Percentiles rank a stretch among this genome's conserved stretches.
Conservation (phyloP, 2,888 invertebrate species). For the Hypena proboscidalis region DNA sequence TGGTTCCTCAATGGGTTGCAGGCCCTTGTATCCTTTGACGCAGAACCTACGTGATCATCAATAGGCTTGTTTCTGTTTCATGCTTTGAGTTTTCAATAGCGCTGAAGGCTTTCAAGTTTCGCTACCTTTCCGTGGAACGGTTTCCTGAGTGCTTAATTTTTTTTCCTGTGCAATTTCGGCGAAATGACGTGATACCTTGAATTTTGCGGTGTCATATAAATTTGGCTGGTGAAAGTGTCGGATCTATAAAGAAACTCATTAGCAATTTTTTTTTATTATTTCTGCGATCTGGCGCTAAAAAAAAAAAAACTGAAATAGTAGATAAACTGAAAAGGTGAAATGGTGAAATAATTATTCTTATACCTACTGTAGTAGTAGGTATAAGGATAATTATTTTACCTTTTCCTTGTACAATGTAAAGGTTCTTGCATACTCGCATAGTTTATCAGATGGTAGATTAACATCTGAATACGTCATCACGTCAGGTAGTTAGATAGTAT, state of each 20-base stretch:
- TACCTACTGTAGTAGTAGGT: too few relatives aligned
- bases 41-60: constrained; percentile 71
- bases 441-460: constrained; percentile 37
- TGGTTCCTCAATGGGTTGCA: constrained; percentile 65
- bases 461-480: constrained; percentile 26
- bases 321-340: too few relatives aligned
- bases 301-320: too few relatives aligned
- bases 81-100: constrained; percentile 66
- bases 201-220: not conserved
- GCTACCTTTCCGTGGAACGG: constrained; percentile 29
- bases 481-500: constrained; percentile 30
- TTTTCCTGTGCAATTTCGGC: constrained; percentile 6
- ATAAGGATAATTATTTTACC: too few relatives aligned
- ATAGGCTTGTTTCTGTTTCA: constrained; percentile 78
- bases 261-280: constrained; percentile 1
- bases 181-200: constrained; percentile 2
- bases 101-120: constrained; percentile 49
- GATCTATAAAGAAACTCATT: not conserved
- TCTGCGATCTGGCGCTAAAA: too few relatives aligned
- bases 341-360: too few relatives aligned
- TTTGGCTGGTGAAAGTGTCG: not conserved
- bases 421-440: constrained; percentile 24
- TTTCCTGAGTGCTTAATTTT: constrained; percentile 7
- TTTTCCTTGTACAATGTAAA: constrained; percentile 27
- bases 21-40: constrained; percentile 65